A percentile compares a stretch with the other conserved stretches of the same genome.
phyloP scores from a whole-genome alignment of 2,797 vertebrate genomes.

The Pipistrellus pygmaeus region DNA sequence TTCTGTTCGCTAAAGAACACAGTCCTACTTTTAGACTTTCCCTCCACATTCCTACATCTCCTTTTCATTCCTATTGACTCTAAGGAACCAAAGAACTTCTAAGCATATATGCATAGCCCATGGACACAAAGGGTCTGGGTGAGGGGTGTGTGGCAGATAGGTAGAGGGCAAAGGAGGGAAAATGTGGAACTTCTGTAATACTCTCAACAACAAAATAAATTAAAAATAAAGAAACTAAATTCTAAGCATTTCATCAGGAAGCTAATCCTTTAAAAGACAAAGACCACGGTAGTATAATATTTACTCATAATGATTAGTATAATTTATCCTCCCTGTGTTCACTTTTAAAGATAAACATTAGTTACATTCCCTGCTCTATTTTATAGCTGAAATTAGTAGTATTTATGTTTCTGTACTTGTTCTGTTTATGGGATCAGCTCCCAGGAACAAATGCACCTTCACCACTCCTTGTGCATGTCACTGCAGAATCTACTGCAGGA shows the following conservation, averaged over 20 bases:
- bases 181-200: not conserved
- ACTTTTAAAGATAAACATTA: conserved; percentile 49
- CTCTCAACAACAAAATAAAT: not conserved
- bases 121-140: not conserved
- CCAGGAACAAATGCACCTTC: not conserved
- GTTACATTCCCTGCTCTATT: conserved; percentile 27
- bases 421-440: not conserved
- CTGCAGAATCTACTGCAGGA: not conserved
- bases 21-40: not conserved
- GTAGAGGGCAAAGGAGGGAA: not conserved
- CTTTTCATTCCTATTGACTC: not conserved
- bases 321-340: conserved; percentile 28
- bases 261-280: conserved; percentile 42
- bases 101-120: not conserved
- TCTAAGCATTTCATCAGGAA: conserved; percentile 27
- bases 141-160: not conserved
- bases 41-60: not conserved
- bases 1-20: conserved; percentile 60
- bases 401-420: conserved; percentile 53
- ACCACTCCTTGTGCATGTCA: conserved; percentile 21
- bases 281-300: not conserved
- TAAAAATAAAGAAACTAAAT: not conserved
- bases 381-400: conserved; percentile 53
- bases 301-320: conserved; percentile 24
- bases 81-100: conserved; percentile 12